Conservation (phyloP, 35 echinoderm and acorn worm species). For the Heliocidaris erythrogramma region DNA sequence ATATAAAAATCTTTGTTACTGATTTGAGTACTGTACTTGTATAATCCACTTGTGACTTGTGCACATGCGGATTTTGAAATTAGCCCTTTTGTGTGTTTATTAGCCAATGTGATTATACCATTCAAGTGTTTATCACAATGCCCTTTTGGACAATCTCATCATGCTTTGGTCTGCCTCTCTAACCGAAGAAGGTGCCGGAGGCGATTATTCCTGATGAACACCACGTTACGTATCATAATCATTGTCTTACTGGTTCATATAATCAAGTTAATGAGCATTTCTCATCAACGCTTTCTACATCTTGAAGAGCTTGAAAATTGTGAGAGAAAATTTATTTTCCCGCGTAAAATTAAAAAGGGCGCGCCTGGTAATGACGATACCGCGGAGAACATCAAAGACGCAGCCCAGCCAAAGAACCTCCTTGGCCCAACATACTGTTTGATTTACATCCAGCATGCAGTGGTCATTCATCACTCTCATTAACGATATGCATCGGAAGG, state of each 20-base stretch:
- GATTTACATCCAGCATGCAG: neutral
- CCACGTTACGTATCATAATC: neutral
- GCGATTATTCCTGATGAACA: neutral
- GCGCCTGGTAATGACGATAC: neutral
- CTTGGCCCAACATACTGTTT: neutral
- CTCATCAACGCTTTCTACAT: neutral
- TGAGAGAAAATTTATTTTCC: neutral
- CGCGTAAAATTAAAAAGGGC: neutral
- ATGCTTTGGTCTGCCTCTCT: neutral
- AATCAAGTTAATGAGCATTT: neutral
- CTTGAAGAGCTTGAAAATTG: neutral
- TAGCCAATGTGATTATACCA: neutral
- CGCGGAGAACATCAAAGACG: neutral
- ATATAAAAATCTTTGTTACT: no score
- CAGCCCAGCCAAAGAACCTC: no score
- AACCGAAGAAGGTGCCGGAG: neutral
- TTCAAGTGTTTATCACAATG: neutral
- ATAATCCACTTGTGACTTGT: neutral
- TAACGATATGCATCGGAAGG: neutral
- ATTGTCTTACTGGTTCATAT: neutral
- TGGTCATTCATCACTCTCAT: constrained; percentile 3
- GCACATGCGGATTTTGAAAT: neutral
- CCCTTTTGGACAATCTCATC: neutral
- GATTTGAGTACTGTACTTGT: neutral
- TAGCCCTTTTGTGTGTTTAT: neutral